Base-by-base conservation (phyloP, 2,888 invertebrate genomes). In the Philereme vetulata region DNA sequence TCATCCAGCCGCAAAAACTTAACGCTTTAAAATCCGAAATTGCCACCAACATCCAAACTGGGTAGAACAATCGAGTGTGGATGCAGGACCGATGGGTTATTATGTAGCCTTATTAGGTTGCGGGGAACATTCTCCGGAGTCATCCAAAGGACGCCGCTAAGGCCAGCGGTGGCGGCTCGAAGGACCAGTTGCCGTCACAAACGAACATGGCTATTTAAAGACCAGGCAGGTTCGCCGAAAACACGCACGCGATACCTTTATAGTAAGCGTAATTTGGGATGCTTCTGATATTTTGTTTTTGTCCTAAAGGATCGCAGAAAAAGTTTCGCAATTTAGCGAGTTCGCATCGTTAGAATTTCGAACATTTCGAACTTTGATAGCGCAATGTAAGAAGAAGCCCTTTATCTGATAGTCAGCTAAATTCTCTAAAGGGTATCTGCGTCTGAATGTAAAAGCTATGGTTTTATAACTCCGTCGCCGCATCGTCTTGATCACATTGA, bases 91-190 rank as follows among this genome's bases (percentile, higher is more conserved):
- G 80, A 82, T 80, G 75, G 80, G 78, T 84, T 81, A 85, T 88
- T 88, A 85, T 87, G 82, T 81, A 76, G 78, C 91, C 90, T 74
- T 87, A 90, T 89, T 90, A 77, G 91, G 91, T 67, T 65, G 73
- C 72, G 65, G 71, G 70, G 75, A 79, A 74, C 85, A 87, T 88
- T 88, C 86, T 80, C 77, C 74, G 72, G 75, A 72, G 75, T 73
- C 73, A 77, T 65, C 79, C 76, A 90, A 89, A 90, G 90, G 90
- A 88, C 89, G 81, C 90, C 91, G 91, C 87, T 78, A 84, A 88
- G 86, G 88, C 82, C 88, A 82, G 67, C 64, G 59, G 59, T 55
- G 80, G 56, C 47, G 56, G 60, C 47, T 42, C 51, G 46, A 51
- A 48, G 51, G 34, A 73, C 78, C 85, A 85, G 84, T 85, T 85